A percentile compares a stretch with the other conserved stretches of the same genome.
Evolutionary conservation across 2,113 vertebrate genomes (phyloP).

Genomic region (Tylochromis polylepis): DNA sequence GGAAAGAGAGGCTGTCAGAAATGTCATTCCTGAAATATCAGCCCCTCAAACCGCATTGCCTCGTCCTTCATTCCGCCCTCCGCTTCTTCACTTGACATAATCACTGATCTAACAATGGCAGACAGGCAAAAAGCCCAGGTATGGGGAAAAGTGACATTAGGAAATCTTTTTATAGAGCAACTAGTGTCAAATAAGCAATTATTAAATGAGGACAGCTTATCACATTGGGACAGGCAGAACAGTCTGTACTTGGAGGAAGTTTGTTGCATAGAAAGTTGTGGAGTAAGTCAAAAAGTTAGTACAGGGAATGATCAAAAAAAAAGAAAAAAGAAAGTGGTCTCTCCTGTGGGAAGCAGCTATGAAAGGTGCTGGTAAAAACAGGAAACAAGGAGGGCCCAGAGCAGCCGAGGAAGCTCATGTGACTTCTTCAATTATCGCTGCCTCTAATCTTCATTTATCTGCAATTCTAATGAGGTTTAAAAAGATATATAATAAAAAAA

Average conservation of each 20-base stretch:
- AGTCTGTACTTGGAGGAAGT: slow-evolving; percentile 36
- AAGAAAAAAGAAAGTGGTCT: not conserved
- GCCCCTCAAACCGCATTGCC: slow-evolving; percentile 34
- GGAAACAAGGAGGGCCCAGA: slow-evolving; percentile 28
- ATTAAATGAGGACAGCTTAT: slow-evolving; percentile 60
- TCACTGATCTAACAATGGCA: slow-evolving; percentile 56
- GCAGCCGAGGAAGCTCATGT: not conserved
- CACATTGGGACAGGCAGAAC: slow-evolving; percentile 55
- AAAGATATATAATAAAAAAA: slow-evolving; percentile 17
- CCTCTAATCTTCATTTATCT: slow-evolving; percentile 52
- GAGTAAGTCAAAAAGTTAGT: slow-evolving; percentile 53
- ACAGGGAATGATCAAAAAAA: not conserved
- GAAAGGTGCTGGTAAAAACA: slow-evolving; percentile 32
- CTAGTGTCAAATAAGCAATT: slow-evolving; percentile 70
- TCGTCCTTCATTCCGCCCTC: slow-evolving; percentile 53
- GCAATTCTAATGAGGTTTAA: slow-evolving; percentile 53
- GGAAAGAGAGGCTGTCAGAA: slow-evolving; percentile 51
- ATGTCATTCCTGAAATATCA: slow-evolving; percentile 65
- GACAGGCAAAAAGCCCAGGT: slow-evolving; percentile 49
- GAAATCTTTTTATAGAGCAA: slow-evolving; percentile 61
- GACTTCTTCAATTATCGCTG: slow-evolving; percentile 47
- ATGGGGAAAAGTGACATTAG: slow-evolving; percentile 45
- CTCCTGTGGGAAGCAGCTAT: not conserved
- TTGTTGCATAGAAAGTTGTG: slow-evolving; percentile 44
- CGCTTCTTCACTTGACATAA: slow-evolving; percentile 54